Evolutionary conservation across 1,140 invertebrate species (phyloP).

Genomic region (Scaptomyza pallida): DNA sequence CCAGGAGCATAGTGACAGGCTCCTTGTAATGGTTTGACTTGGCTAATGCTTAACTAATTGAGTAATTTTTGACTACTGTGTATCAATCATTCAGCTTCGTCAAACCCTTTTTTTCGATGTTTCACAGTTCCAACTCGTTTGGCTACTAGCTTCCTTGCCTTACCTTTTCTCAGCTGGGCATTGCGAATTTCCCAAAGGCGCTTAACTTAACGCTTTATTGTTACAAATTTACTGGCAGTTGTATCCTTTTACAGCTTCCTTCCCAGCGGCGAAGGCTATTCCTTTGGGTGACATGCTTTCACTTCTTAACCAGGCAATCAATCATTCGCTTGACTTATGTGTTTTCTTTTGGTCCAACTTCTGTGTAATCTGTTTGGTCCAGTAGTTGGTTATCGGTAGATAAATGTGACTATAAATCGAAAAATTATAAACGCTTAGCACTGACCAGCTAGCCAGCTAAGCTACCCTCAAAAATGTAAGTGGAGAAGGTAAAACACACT

Average conservation of each 20-base stretch:
- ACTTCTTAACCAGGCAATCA: slow-evolving; percentile 65
- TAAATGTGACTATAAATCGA: slow-evolving; percentile 82
- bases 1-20: slow-evolving; percentile 6
- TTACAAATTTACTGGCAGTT: slow-evolving; percentile 71
- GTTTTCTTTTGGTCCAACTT: slow-evolving; percentile 48
- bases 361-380: slow-evolving; percentile 37
- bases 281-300: slow-evolving; percentile 73
- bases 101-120: slow-evolving; percentile 24
- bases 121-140: slow-evolving; percentile 34
- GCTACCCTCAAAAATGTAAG: slow-evolving; percentile 20
- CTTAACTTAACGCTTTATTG: slow-evolving; percentile 72
- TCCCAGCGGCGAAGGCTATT: slow-evolving; percentile 44
- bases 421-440: slow-evolving; percentile 80
- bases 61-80: slow-evolving; percentile 74
- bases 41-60: slow-evolving; percentile 77
- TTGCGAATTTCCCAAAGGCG: slow-evolving; percentile 75
- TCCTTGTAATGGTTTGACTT: slow-evolving; percentile 38
- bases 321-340: slow-evolving; percentile 70
- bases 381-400: slow-evolving; percentile 50
- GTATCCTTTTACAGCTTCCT: slow-evolving; percentile 63
- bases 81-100: slow-evolving; percentile 63
- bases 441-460: slow-evolving; percentile 49
- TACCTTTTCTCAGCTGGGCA: slow-evolving; percentile 50
- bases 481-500: neutral
- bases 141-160: slow-evolving; percentile 35